Conservation (phyloP, 2,113 vertebrate species). For the Brevimyrus niger region DNA sequence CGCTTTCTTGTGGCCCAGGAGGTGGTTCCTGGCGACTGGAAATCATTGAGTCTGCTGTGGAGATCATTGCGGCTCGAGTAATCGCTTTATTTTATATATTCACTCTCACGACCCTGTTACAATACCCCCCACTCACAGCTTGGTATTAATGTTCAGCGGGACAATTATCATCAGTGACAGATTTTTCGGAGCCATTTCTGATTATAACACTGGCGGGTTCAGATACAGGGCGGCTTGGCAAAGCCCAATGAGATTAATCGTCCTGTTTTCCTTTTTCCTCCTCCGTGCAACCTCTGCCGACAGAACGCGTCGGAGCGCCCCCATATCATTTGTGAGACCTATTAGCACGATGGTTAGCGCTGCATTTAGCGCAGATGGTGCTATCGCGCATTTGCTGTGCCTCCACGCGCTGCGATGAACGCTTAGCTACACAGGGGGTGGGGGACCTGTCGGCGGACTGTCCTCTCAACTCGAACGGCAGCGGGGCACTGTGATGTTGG, state of each 20-base stretch:
- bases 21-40: neutral
- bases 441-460: neutral
- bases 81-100: neutral
- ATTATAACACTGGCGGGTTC: constrained; percentile 40
- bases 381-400: neutral
- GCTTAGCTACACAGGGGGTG: constrained; percentile 21
- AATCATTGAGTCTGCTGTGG: neutral
- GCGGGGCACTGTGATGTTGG: neutral
- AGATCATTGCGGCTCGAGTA: neutral
- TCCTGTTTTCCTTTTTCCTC: neutral
- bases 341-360: constrained; percentile 47
- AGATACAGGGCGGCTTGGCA: neutral
- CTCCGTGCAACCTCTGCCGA: neutral
- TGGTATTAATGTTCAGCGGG: constrained; percentile 23
- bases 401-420: neutral
- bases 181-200: constrained; percentile 32
- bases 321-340: constrained; percentile 41
- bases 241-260: constrained; percentile 19
- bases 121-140: neutral
- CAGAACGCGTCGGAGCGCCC: constrained; percentile 38
- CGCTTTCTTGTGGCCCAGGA: neutral
- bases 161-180: constrained; percentile 25
- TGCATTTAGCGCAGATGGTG: constrained; percentile 17
- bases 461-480: neutral
- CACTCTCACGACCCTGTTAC: neutral